A percentile compares a stretch with the other conserved stretches of the same genome.
Conservation (phyloP, 2,113 vertebrate genomes). For the Dicerorhinus sumatrensis region DNA sequence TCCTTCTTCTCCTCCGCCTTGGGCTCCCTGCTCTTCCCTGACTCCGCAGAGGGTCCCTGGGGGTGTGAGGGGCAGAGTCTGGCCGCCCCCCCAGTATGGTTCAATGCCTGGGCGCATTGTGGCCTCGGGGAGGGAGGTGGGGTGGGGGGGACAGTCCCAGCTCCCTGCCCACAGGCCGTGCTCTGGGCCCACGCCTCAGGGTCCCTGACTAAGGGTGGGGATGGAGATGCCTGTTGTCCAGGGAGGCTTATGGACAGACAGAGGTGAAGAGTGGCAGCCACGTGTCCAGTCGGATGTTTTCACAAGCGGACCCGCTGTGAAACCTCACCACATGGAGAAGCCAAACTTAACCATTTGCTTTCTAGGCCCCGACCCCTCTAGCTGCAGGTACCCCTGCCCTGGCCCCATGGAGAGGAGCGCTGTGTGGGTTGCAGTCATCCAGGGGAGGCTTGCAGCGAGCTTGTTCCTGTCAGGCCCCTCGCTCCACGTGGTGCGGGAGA, state of each 20-base stretch:
- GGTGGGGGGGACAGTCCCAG: neutral
- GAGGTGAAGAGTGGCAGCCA: neutral
- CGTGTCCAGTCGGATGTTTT: too few relatives aligned
- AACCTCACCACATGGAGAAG: too few relatives aligned
- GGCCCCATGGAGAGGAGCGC: too few relatives aligned
- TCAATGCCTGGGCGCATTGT: neutral
- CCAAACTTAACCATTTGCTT: too few relatives aligned
- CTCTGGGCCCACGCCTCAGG: neutral
- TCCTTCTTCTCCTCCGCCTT: neutral
- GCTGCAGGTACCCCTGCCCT: too few relatives aligned
- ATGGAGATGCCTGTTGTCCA: neutral
- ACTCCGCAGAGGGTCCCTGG: neutral
- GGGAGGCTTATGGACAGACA: neutral
- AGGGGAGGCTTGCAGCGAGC: too few relatives aligned
- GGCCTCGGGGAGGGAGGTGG: neutral
- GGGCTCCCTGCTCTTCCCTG: neutral
- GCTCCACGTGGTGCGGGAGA: too few relatives aligned
- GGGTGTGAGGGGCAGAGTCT: neutral
- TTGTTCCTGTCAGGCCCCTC: too few relatives aligned
- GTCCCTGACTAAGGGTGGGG: neutral
- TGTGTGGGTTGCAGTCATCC: too few relatives aligned
- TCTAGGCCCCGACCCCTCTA: too few relatives aligned
- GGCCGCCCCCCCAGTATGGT: neutral
- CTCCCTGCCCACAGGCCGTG: neutral
- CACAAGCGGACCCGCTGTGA: too few relatives aligned